These are phyloP conservation scores for Eupelmus urozonus DNA, from an alignment of 2,888 invertebrate genomes.

Conservation along the genomic window DNA sequence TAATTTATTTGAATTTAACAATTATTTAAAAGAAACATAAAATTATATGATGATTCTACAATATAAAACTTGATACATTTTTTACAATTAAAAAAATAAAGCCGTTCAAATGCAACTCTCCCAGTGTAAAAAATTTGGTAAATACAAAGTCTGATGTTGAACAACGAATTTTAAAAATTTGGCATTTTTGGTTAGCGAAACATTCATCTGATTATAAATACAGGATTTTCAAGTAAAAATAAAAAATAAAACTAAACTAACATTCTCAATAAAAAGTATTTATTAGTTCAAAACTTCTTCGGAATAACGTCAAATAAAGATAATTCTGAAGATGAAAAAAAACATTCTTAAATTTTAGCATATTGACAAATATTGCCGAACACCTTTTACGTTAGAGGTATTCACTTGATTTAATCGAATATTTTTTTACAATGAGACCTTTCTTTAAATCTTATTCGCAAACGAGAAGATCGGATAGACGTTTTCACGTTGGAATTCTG, in stretches of 20 bases:
- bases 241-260: conserved; percentile 29
- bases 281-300: conserved; percentile 42
- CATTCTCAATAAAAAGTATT: conserved; percentile 37
- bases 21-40: too few species aligned
- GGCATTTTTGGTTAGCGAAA: too few species aligned
- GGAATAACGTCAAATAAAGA: conserved; percentile 45
- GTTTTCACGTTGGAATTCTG: conserved; percentile 29
- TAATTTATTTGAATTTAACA: too few species aligned
- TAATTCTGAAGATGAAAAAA: conserved; percentile 34
- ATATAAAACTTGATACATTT: too few species aligned
- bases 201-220: too few species aligned
- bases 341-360: conserved; percentile 39
- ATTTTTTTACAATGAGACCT: conserved; percentile 43
- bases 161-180: too few species aligned
- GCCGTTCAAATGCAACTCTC: too few species aligned
- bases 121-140: too few species aligned
- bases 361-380: conserved; percentile 48
- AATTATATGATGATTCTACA: too few species aligned
- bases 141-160: too few species aligned
- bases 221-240: background rate
- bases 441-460: conserved; percentile 33
- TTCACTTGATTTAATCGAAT: conserved; percentile 22
- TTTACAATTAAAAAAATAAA: too few species aligned
- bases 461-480: conserved; percentile 24
- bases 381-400: conserved; percentile 11